These are phyloP conservation scores for Conger conger DNA, from an alignment of 2,113 vertebrate genomes.

Conservation along the genomic window DNA sequence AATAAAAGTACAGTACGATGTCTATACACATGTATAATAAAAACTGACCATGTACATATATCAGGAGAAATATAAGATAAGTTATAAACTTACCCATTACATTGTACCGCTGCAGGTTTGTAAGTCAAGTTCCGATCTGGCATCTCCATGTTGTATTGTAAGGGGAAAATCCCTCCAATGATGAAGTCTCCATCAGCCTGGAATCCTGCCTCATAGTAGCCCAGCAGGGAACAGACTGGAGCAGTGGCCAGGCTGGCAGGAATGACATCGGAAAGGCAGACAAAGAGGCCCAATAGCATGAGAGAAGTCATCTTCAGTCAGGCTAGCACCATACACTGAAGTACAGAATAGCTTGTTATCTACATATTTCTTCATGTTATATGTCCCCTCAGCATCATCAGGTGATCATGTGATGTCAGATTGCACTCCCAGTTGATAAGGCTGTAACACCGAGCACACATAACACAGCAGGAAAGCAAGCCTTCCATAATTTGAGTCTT, in stretches of 20 bases:
- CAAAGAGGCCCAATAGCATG: constrained; percentile 26
- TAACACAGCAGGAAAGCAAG: neutral
- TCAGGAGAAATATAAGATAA: neutral
- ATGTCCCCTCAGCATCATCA: neutral
- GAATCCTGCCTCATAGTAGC: constrained; percentile 45
- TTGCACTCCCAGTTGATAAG: neutral
- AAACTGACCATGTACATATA: too few species aligned
- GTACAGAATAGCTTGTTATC: constrained; percentile 36
- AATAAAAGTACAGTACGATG: neutral
- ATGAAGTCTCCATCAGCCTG: constrained; percentile 42
- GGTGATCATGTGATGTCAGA: constrained; percentile 23
- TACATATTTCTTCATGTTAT: neutral
- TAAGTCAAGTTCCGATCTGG: constrained; percentile 41
- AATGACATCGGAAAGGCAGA: neutral
- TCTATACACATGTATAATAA: neutral
- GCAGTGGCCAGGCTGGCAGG: neutral
- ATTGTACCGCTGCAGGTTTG: constrained; percentile 40
- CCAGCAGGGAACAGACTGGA: constrained; percentile 37
- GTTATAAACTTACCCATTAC: constrained; percentile 43
- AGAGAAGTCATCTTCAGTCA: constrained; percentile 34
- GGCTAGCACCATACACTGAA: neutral
- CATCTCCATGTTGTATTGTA: constrained; percentile 52
- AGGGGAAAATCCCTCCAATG: constrained; percentile 52
- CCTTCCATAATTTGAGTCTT: neutral
- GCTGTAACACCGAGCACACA: neutral